These are phyloP conservation scores for Eriocheir sinensis DNA, from an alignment of 1,140 invertebrate genomes.

Conservation along the genomic window DNA sequence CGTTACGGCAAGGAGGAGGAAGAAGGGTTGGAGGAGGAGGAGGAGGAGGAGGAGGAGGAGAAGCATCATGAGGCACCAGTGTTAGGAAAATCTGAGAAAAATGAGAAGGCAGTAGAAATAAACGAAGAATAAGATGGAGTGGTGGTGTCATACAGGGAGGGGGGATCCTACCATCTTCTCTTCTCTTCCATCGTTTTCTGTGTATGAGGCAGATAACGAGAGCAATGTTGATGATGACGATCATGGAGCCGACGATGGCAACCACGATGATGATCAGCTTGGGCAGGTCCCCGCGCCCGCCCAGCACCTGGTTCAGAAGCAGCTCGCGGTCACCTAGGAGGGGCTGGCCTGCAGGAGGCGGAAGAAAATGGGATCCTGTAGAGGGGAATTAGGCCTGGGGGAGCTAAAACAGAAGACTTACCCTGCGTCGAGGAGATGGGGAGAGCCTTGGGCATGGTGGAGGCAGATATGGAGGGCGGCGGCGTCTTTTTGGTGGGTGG, in stretches of 20 bases:
- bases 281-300: slow-evolving; percentile 87
- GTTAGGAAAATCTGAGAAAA: neutral
- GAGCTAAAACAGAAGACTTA: slow-evolving; percentile 32
- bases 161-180: slow-evolving; percentile 71
- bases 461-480: slow-evolving; percentile 66
- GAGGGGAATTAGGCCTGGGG: neutral
- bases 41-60: neutral
- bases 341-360: slow-evolving; percentile 82
- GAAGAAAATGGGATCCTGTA: slow-evolving; percentile 5
- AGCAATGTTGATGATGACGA: slow-evolving; percentile 90
- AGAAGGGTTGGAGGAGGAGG: too few relatives aligned
- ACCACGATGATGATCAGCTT: slow-evolving; percentile 92
- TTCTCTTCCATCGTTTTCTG: slow-evolving; percentile 83
- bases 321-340: slow-evolving; percentile 80
- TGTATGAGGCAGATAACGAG: slow-evolving; percentile 93
- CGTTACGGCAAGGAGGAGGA: neutral
- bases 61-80: neutral
- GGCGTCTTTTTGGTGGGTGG: slow-evolving; percentile 77
- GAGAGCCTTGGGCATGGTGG: slow-evolving; percentile 65
- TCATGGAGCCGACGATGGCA: slow-evolving; percentile 89
- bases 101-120: neutral
- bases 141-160: neutral
- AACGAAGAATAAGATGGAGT: neutral
- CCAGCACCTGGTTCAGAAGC: slow-evolving; percentile 86
- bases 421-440: slow-evolving; percentile 63